These are phyloP conservation scores for Chionoecetes opilio DNA, from an alignment of 1,140 invertebrate genomes.

Conservation along the genomic window DNA sequence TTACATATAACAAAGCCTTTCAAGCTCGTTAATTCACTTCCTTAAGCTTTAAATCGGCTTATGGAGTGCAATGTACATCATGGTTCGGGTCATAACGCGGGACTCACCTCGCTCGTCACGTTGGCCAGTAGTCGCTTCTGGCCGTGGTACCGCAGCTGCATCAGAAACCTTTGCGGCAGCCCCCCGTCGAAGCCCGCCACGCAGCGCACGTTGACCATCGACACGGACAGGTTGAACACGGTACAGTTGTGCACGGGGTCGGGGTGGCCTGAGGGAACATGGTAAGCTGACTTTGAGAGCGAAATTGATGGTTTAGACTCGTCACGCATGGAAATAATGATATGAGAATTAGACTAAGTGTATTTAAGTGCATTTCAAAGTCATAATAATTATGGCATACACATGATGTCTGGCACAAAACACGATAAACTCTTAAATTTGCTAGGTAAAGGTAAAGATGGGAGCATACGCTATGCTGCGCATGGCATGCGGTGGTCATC, in stretches of 20 bases:
- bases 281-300: no score
- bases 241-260: conserved; percentile 93
- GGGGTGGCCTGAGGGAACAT: conserved; percentile 87
- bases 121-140: conserved; percentile 83
- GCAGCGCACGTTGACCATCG: conserved; percentile 88
- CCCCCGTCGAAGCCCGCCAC: conserved; percentile 91
- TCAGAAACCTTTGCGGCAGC: conserved; percentile 91
- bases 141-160: conserved; percentile 90
- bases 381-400: no score
- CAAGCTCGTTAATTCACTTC: not conserved
- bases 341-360: no score
- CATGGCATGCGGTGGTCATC: no score
- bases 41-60: not conserved
- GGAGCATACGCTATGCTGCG: no score
- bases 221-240: conserved; percentile 90
- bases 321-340: no score
- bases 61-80: not conserved
- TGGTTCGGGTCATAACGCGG: conserved; percentile 82
- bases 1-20: not conserved
- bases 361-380: no score
- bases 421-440: no score
- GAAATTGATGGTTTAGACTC: no score
- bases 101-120: conserved; percentile 85
- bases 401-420: no score
- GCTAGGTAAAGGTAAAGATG: no score